Conservation (phyloP, 2,113 vertebrate genomes). For the Todiramphus chloris region DNA sequence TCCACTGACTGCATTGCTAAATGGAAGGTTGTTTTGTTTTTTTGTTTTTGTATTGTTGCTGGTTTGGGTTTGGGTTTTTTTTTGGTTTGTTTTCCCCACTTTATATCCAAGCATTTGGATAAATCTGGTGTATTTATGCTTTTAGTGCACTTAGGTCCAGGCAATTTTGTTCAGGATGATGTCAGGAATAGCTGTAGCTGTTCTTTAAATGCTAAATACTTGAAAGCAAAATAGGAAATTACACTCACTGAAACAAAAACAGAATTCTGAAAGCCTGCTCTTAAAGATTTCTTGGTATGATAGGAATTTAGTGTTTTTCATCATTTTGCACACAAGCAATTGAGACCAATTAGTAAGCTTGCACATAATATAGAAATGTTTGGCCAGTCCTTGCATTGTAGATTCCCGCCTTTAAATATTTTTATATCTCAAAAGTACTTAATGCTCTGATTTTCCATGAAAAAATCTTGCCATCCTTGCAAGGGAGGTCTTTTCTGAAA, state of each 20-base stretch:
- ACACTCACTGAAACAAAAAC: neutral
- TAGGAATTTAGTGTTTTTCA: neutral
- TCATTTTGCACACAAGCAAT: neutral
- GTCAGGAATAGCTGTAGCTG: neutral
- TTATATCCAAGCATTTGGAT: neutral
- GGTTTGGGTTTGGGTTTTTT: too few relatives aligned
- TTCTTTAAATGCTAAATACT: neutral
- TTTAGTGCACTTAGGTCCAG: neutral
- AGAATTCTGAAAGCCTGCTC: neutral
- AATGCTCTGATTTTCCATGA: neutral
- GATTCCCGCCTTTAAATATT: neutral
- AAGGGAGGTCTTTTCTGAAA: neutral
- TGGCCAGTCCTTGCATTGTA: neutral
- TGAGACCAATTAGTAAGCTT: neutral
- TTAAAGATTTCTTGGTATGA: neutral
- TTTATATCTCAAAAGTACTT: slow-evolving; percentile 9
- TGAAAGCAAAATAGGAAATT: neutral
- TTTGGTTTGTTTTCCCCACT: neutral
- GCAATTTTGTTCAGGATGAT: neutral
- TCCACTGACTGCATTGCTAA: neutral
- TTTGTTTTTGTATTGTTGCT: neutral
- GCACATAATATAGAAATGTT: neutral
- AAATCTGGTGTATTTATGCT: neutral
- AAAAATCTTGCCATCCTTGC: neutral
- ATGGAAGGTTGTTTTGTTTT: neutral